Conservation (phyloP, 2,888 invertebrate genomes). For the Cheilosia vernalis region DNA sequence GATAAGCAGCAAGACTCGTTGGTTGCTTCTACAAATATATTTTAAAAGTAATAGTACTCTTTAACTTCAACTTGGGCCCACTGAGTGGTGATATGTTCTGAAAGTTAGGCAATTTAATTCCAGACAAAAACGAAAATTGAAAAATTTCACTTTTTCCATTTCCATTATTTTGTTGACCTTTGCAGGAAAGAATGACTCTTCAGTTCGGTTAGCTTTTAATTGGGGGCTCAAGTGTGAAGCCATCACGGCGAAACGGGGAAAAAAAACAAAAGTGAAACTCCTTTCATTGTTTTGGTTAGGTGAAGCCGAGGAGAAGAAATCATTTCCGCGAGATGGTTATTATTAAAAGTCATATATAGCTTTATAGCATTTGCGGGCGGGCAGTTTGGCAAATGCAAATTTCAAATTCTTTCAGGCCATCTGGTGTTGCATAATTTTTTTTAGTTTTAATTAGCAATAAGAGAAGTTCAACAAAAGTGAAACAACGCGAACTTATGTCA, state of each 20-base stretch:
- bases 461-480: slow-evolving; percentile 7
- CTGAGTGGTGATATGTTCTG: slow-evolving; percentile 51
- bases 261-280: slow-evolving; percentile 62
- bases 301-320: not conserved
- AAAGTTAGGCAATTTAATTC: slow-evolving; percentile 62
- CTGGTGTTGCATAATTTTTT: not conserved
- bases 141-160: slow-evolving; percentile 65
- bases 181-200: slow-evolving; percentile 24
- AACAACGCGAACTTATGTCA: not conserved
- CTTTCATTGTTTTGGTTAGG: slow-evolving; percentile 44
- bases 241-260: slow-evolving; percentile 42
- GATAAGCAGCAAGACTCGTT: slow-evolving; percentile 48
- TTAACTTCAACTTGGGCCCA: not conserved
- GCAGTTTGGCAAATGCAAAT: slow-evolving; percentile 19
- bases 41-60: too few relatives aligned
- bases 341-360: not conserved
- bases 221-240: slow-evolving; percentile 43
- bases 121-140: slow-evolving; percentile 34
- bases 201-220: slow-evolving; percentile 43
- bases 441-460: not conserved
- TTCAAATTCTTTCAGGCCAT: not conserved
- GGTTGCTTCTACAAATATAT: slow-evolving; percentile 7
- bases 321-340: slow-evolving; percentile 13
- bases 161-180: slow-evolving; percentile 53
- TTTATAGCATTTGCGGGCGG: slow-evolving; percentile 10